Conservation (phyloP, 2,797 vertebrate species). For the Peromyscus aztecus region DNA sequence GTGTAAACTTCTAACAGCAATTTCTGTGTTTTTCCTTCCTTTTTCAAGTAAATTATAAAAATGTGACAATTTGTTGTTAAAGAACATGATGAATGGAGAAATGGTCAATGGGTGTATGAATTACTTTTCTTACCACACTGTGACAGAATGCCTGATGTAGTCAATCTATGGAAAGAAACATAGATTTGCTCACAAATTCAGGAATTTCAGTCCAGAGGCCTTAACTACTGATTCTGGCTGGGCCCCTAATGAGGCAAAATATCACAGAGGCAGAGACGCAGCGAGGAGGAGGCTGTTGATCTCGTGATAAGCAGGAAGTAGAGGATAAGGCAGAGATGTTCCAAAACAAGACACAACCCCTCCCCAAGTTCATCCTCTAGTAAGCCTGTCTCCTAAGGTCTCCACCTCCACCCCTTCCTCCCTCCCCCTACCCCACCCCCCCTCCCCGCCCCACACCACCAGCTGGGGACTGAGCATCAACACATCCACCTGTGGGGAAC, state of each 20-base stretch:
- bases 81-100: not conserved
- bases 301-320: not conserved
- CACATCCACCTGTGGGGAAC: not conserved
- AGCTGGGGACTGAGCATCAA: not conserved
- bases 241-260: not conserved
- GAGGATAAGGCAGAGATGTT: not conserved
- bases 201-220: not conserved
- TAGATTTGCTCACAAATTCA: not conserved
- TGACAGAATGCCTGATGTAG: not conserved
- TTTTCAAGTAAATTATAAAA: slow-evolving; percentile 9
- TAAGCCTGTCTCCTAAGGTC: not conserved
- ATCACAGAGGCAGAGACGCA: not conserved
- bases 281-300: not conserved
- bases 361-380: not conserved
- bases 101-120: not conserved
- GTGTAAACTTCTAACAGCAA: not conserved
- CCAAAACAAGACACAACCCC: not conserved
- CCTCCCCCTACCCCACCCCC: too few species aligned
- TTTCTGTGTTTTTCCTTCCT: not conserved
- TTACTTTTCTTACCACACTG: not conserved
- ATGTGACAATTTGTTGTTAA: not conserved
- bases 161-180: not conserved
- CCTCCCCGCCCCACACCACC: not conserved
- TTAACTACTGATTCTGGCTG: not conserved
- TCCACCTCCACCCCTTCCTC: not conserved